phyloP scores from a whole-genome alignment of 1,140 invertebrate genomes.

The Caerostris extrusa region DNA sequence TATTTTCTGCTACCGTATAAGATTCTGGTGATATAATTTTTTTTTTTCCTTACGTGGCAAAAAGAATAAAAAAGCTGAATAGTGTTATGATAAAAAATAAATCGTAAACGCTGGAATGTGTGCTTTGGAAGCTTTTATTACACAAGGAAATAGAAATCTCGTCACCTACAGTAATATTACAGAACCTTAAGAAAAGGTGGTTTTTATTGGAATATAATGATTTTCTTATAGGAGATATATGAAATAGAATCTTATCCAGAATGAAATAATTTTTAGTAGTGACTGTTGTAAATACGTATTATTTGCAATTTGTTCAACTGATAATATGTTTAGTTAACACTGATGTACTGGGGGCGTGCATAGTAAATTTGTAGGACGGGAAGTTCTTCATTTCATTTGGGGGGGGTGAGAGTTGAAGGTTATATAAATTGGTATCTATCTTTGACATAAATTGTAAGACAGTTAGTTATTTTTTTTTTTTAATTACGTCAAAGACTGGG shows the following conservation, averaged over 20 bases:
- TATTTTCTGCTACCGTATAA: neutral
- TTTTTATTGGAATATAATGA: slow-evolving; percentile 32
- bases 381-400: no score
- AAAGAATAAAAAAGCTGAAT: neutral
- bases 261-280: neutral
- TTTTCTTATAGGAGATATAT: neutral
- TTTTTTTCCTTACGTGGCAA: neutral
- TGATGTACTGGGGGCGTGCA: no score
- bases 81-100: neutral
- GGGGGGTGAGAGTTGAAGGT: no score
- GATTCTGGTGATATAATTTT: neutral
- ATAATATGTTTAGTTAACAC: no score
- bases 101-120: neutral
- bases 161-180: neutral
- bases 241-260: neutral
- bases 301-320: no score
- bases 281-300: neutral
- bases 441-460: no score
- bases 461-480: no score
- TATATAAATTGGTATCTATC: no score
- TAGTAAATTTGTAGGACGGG: no score
- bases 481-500: no score
- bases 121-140: slow-evolving; percentile 32
- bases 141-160: slow-evolving; percentile 20
- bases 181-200: neutral